These are phyloP conservation scores for Sardinella longiceps DNA, from an alignment of 2,797 vertebrate genomes.

Conservation along the genomic window DNA sequence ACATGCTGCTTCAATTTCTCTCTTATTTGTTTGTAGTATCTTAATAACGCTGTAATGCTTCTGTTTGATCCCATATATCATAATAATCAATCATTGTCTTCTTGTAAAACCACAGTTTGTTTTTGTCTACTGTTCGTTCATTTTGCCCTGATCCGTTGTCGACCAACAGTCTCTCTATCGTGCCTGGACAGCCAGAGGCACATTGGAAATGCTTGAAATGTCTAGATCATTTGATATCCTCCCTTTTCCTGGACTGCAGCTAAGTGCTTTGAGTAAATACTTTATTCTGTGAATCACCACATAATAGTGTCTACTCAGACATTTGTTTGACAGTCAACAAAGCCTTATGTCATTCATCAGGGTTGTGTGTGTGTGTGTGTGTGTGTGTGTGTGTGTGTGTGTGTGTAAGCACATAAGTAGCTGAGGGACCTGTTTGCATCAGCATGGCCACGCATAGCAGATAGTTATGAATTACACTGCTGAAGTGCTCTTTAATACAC, in stretches of 20 bases:
- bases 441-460: not conserved
- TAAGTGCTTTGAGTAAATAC: constrained; percentile 1
- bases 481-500: not conserved
- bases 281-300: constrained; percentile 57
- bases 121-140: not conserved
- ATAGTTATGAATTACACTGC: not conserved
- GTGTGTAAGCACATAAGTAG: not conserved
- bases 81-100: not conserved
- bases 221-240: constrained; percentile 8
- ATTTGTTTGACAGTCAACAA: constrained; percentile 62
- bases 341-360: constrained; percentile 64
- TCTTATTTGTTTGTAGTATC: constrained; percentile 4
- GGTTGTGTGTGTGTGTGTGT: not conserved
- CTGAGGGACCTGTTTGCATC: not conserved
- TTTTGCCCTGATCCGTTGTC: not conserved
- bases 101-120: not conserved
- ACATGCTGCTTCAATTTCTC: not conserved
- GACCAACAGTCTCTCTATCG: not conserved
- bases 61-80: not conserved
- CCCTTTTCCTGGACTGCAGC: not conserved
- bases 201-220: constrained; percentile 3
- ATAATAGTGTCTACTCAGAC: constrained; percentile 59
- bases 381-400: constrained; percentile 1
- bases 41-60: not conserved
- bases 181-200: not conserved